Percentiles rank a stretch among this genome's conserved stretches.
Conservation (phyloP, 2,888 invertebrate species). For the Dasypogon diadema region DNA sequence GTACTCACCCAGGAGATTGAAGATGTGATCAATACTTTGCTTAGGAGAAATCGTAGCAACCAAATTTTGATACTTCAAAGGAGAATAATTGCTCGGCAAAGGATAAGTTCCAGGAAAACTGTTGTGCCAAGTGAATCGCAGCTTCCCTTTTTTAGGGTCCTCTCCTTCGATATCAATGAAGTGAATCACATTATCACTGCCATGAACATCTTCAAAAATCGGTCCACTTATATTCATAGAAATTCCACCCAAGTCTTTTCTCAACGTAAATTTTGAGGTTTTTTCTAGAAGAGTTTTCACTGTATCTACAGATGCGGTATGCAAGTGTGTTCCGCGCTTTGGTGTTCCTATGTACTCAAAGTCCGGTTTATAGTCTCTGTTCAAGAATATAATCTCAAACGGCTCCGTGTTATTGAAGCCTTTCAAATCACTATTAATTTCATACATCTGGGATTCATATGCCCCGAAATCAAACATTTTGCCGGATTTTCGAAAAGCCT, state of each 20-base stretch:
- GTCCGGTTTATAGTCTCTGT: background rate
- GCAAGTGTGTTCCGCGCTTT: background rate
- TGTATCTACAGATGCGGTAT: background rate
- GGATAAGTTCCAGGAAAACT: background rate
- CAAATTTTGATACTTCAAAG: background rate
- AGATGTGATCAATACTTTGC: background rate
- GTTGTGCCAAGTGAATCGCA: background rate
- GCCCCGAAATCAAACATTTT: background rate
- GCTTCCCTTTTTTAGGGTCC: background rate
- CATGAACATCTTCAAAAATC: background rate
- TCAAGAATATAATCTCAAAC: constrained; percentile 3
- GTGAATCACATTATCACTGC: background rate
- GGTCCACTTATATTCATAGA: background rate
- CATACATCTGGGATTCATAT: background rate
- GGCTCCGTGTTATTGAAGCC: background rate
- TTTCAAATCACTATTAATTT: background rate
- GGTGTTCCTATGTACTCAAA: background rate
- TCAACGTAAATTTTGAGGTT: background rate
- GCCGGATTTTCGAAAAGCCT: background rate
- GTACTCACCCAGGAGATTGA: constrained; percentile 2
- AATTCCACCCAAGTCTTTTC: background rate
- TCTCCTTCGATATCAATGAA: background rate
- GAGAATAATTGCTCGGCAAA: background rate
- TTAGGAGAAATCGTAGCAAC: background rate
- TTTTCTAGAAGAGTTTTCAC: background rate